These are phyloP conservation scores for Agriopis marginaria DNA, from an alignment of 2,888 invertebrate species.

Conservation along the genomic window DNA sequence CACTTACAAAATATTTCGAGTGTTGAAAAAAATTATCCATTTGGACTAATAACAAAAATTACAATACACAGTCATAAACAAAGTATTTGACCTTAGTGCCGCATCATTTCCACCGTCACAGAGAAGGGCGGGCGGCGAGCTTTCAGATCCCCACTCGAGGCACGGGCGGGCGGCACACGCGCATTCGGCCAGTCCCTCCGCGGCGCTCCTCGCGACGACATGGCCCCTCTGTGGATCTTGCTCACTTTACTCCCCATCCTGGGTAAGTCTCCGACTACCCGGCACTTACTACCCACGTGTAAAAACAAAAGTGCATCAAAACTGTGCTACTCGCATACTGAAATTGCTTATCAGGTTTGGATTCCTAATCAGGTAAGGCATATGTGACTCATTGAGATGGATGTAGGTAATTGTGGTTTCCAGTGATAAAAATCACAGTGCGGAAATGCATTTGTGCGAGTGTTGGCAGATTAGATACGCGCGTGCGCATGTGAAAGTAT, in stretches of 20 bases:
- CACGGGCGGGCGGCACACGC: slow-evolving; percentile 66
- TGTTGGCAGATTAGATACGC: slow-evolving; percentile 47
- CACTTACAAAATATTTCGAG: slow-evolving; percentile 3
- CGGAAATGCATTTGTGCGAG: slow-evolving; percentile 60
- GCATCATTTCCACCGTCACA: slow-evolving; percentile 30
- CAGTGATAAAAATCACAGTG: slow-evolving; percentile 32
- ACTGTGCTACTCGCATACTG: slow-evolving; percentile 50
- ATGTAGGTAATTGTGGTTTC: slow-evolving; percentile 14
- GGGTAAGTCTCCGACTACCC: slow-evolving; percentile 71
- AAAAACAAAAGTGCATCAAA: slow-evolving; percentile 44
- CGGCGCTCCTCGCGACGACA: slow-evolving; percentile 80
- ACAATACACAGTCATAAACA: slow-evolving; percentile 19
- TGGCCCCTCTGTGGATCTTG: slow-evolving; percentile 82
- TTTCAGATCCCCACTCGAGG: slow-evolving; percentile 64
- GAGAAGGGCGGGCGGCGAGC: slow-evolving; percentile 75
- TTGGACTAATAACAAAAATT: background rate
- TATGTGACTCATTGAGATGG: slow-evolving; percentile 15
- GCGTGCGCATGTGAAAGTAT: slow-evolving; percentile 62
- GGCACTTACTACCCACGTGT: slow-evolving; percentile 38
- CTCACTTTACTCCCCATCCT: slow-evolving; percentile 81
- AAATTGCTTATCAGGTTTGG: slow-evolving; percentile 50
- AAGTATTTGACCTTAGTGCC: slow-evolving; percentile 33
- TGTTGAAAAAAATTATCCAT: slow-evolving; percentile 14
- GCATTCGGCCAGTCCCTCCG: slow-evolving; percentile 72
- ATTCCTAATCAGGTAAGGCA: slow-evolving; percentile 25